These are phyloP conservation scores for Halcyon chelicuti DNA, from an alignment of 2,797 vertebrate species.

Conservation along the genomic window DNA sequence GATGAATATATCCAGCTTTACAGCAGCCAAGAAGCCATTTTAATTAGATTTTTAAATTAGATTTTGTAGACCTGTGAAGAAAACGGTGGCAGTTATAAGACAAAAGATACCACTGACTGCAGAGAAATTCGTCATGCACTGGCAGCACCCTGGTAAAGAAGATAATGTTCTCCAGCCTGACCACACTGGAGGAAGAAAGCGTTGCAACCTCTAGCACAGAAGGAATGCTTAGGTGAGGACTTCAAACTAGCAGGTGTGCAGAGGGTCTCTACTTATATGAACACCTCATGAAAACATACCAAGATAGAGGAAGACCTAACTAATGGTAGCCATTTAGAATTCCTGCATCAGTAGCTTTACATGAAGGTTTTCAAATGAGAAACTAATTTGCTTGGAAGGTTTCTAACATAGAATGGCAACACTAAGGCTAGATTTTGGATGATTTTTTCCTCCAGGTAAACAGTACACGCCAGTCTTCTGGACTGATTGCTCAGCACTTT, in stretches of 20 bases:
- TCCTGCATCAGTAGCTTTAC: not conserved
- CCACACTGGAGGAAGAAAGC: not conserved
- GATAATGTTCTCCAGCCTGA: not conserved
- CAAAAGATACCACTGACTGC: not conserved
- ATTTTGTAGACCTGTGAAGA: not conserved
- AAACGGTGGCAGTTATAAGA: not conserved
- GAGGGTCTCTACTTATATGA: not conserved
- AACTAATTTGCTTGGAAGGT: not conserved
- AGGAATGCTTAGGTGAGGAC: not conserved
- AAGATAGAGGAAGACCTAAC: not conserved
- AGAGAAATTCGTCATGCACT: not conserved
- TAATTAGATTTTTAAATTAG: conserved; percentile 16
- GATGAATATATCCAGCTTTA: not conserved
- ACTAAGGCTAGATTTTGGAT: not conserved
- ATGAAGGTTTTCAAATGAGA: not conserved
- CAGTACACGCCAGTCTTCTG: not conserved
- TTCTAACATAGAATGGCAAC: not conserved
- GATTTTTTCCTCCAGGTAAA: not conserved
- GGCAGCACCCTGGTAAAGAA: not conserved
- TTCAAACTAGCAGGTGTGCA: not conserved
- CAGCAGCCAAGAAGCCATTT: not conserved
- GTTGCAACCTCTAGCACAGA: not conserved
- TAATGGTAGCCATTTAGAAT: not conserved
- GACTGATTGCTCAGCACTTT: not conserved
- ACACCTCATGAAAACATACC: not conserved